Conservation (phyloP, 2,797 vertebrate species). For the Pseudochirops corinnae region DNA sequence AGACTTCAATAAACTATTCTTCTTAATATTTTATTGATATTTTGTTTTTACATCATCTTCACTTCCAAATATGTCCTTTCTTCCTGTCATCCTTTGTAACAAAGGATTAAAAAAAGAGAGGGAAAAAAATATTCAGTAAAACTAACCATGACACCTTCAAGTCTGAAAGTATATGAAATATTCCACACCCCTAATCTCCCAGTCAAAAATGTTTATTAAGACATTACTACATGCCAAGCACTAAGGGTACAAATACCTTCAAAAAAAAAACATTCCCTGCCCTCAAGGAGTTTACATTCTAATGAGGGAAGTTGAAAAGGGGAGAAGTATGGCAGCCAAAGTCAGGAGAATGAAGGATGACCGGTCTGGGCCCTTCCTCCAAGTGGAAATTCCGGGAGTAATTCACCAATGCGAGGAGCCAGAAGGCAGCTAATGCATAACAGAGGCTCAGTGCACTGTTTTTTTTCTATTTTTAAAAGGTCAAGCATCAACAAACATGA, state of each 20-base stretch:
- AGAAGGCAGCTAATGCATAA: neutral
- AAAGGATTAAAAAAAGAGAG: neutral
- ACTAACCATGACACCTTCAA: neutral
- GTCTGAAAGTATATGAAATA: neutral
- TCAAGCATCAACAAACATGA: neutral
- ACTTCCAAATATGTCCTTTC: neutral
- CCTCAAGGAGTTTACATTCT: neutral
- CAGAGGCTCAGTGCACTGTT: neutral
- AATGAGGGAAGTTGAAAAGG: neutral
- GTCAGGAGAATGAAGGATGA: neutral
- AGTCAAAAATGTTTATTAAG: neutral
- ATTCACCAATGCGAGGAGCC: neutral
- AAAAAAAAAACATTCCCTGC: neutral
- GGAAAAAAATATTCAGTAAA: neutral
- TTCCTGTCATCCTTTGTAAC: neutral
- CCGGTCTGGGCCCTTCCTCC: neutral
- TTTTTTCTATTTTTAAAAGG: neutral
- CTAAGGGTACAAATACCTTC: neutral
- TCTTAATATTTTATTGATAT: neutral
- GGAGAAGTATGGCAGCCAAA: neutral
- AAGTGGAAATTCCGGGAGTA: neutral
- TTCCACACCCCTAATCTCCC: neutral
- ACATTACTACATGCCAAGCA: neutral
- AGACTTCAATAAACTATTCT: neutral
- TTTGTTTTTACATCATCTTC: neutral